phyloP scores from a whole-genome alignment of 2,113 vertebrate species.

The Brachyhypopomus gauderio region DNA sequence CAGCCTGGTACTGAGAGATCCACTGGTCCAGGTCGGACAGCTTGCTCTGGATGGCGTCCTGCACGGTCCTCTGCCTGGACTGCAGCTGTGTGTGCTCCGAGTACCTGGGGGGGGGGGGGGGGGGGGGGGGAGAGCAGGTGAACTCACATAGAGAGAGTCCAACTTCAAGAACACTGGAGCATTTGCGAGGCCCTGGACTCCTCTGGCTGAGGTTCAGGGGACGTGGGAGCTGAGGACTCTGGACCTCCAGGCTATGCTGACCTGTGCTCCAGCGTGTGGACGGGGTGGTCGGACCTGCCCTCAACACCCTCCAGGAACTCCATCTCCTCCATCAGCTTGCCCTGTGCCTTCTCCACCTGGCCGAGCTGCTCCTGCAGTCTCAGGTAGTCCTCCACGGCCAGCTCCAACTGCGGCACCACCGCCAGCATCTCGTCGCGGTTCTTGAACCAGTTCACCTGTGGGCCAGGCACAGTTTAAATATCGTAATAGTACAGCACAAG shows the following conservation, averaged over 20 bases:
- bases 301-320: conserved; percentile 93
- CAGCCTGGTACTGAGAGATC: conserved; percentile 97
- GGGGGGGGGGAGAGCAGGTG: no score
- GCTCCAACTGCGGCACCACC: conserved; percentile 91
- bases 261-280: conserved; percentile 92
- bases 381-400: conserved; percentile 88
- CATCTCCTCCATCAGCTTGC: conserved; percentile 88
- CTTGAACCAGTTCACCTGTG: conserved; percentile 98
- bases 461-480: neutral
- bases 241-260: conserved; percentile 52
- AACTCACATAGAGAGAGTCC: no score
- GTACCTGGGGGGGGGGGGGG: conserved; percentile 74
- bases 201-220: no score
- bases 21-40: conserved; percentile 94
- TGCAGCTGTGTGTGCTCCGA: conserved; percentile 95
- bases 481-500: neutral
- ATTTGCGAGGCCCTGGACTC: no score
- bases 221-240: no score
- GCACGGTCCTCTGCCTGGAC: conserved; percentile 89
- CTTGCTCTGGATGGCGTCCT: conserved; percentile 94
- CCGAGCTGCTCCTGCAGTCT: conserved; percentile 87
- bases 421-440: conserved; percentile 95
- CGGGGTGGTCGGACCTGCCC: conserved; percentile 83
- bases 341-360: conserved; percentile 87
- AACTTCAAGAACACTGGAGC: no score